These are phyloP conservation scores for Unio delphinus DNA, from an alignment of 2,888 invertebrate genomes.

Conservation along the genomic window DNA sequence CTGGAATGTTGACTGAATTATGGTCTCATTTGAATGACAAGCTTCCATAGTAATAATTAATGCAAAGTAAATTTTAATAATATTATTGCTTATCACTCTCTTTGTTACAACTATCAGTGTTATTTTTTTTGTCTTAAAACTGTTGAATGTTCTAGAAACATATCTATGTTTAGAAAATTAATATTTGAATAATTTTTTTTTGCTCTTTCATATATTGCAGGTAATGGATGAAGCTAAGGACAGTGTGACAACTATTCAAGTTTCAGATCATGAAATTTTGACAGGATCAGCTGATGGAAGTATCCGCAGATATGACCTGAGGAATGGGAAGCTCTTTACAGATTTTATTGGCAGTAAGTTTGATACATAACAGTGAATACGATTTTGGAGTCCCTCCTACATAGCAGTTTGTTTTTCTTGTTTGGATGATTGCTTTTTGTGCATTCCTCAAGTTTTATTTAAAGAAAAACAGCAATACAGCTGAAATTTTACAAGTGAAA, in stretches of 20 bases:
- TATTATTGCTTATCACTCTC: background rate
- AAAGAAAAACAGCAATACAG: too few species aligned
- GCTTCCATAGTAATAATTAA: too few species aligned
- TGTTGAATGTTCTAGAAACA: background rate
- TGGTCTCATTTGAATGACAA: too few species aligned
- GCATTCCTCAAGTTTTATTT: too few species aligned
- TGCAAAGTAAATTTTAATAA: too few species aligned
- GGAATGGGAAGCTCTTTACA: conserved; percentile 85
- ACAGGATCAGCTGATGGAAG: conserved; percentile 91
- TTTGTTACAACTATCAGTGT: background rate
- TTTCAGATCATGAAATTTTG: conserved; percentile 91
- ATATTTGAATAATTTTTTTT: background rate
- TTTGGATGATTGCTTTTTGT: too few species aligned
- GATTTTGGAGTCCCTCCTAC: background rate
- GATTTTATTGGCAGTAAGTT: conserved; percentile 86
- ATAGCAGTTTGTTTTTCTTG: too few species aligned
- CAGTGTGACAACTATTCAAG: conserved; percentile 77
- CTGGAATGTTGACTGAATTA: too few species aligned
- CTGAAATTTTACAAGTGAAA: too few species aligned
- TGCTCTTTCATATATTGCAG: conserved; percentile 56
- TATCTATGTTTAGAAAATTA: background rate
- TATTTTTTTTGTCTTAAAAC: background rate
- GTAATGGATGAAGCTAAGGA: conserved; percentile 93
- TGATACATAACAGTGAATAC: background rate
- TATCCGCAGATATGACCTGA: conserved; percentile 88